Conservation (phyloP, 2,888 invertebrate genomes). For the Netelia inedita region DNA sequence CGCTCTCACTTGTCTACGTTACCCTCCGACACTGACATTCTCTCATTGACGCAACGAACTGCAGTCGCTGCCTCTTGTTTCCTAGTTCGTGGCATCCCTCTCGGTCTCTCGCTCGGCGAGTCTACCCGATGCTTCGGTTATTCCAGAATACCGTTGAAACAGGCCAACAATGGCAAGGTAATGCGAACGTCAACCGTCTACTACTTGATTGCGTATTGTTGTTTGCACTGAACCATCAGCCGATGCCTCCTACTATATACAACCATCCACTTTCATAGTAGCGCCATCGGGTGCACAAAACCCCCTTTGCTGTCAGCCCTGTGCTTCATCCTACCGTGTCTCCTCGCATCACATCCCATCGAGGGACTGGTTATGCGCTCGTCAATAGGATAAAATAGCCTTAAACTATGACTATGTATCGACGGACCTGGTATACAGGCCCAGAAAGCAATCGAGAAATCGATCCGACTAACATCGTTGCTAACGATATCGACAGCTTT, state of each 20-base stretch:
- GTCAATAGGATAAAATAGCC: too few relatives aligned
- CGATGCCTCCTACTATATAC: slow-evolving; percentile 66
- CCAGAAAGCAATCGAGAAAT: too few relatives aligned
- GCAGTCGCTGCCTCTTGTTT: not conserved
- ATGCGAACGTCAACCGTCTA: slow-evolving; percentile 81
- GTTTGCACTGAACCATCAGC: slow-evolving; percentile 78
- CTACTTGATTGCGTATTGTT: slow-evolving; percentile 83
- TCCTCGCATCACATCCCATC: too few relatives aligned
- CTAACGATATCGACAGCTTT: too few relatives aligned
- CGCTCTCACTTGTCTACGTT: not conserved
- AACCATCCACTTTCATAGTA: slow-evolving; percentile 75
- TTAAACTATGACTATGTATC: too few relatives aligned
- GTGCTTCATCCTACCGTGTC: not conserved
- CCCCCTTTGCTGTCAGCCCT: not conserved
- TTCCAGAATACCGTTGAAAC: slow-evolving; percentile 77
- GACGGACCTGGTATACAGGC: too few relatives aligned
- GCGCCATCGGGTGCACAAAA: slow-evolving; percentile 35
- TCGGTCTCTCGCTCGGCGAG: not conserved
- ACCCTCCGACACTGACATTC: slow-evolving; percentile 1
- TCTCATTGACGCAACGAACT: not conserved
- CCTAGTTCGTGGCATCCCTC: not conserved
- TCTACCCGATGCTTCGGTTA: slow-evolving; percentile 71
- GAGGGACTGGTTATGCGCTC: too few relatives aligned
- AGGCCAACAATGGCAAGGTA: slow-evolving; percentile 79
- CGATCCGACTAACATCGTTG: too few relatives aligned